phyloP scores from a whole-genome alignment of 2,888 invertebrate species.

The Acrobasis consociella region DNA sequence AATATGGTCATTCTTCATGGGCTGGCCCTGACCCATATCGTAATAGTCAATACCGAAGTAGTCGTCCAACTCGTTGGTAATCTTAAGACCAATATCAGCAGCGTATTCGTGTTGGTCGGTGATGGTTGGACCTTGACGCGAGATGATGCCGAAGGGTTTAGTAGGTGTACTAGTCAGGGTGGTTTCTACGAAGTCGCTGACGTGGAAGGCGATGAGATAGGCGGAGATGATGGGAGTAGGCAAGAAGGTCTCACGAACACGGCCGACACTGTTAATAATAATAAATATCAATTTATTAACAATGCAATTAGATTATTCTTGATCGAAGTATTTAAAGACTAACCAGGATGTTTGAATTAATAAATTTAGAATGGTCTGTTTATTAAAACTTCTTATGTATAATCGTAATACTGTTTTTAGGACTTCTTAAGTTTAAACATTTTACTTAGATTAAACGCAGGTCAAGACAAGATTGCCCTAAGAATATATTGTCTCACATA shows the following conservation, averaged over 20 bases:
- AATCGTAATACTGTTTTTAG: too few species aligned
- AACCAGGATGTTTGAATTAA: too few species aligned
- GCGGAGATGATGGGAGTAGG: constrained; percentile 88
- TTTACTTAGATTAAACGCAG: too few species aligned
- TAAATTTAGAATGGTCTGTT: too few species aligned
- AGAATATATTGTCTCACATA: too few species aligned
- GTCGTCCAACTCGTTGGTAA: constrained; percentile 78
- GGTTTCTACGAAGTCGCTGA: constrained; percentile 86
- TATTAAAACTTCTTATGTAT: too few species aligned
- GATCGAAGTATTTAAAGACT: too few species aligned
- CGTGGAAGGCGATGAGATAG: constrained; percentile 92
- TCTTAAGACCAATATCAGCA: constrained; percentile 68
- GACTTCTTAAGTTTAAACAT: too few species aligned
- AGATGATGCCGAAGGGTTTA: constrained; percentile 67
- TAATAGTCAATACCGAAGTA: constrained; percentile 82
- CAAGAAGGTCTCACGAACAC: constrained; percentile 71
- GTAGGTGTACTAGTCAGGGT: constrained; percentile 42
- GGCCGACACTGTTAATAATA: constrained; percentile 31
- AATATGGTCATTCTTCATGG: constrained; percentile 86
- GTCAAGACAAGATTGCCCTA: too few species aligned
- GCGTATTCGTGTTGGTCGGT: constrained; percentile 68
- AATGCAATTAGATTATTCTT: too few species aligned
- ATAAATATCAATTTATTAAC: not conserved
- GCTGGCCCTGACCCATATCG: constrained; percentile 75
- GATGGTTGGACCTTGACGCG: constrained; percentile 68